Base-by-base conservation (phyloP, 2,797 vertebrate species). In the Arremon brunneinucha region DNA sequence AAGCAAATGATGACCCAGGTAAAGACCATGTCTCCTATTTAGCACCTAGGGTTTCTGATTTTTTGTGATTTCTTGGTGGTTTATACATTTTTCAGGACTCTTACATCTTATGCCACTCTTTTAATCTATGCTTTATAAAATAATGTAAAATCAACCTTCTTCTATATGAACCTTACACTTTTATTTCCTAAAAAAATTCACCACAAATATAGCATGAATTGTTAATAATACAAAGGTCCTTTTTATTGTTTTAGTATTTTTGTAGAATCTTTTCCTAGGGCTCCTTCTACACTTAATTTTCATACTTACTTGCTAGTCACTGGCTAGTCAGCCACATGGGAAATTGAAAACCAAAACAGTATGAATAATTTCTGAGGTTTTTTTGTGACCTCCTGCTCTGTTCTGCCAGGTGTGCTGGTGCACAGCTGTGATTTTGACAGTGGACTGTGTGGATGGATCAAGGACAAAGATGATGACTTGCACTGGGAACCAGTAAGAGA, bases 381-480 rank as follows among this genome's bases (percentile, higher is more conserved):
- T n/a, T 41, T 83, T n/a, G 35, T 52, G 8, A 56, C 49, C 43
- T 35, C 34, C 50, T 96, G 59, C 32, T 89, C 3, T 34, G 35
- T 75, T 84, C 28, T 95, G 63, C 84, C 30, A 99, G 99, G 98
- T 63, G 86, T 98, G 12, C 98, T 99, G 44, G 96, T 98, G 64
- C 98, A 99, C 96, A 99, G 98, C 97, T 99, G 99, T 89, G 98
- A 98, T 69, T 99, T 99, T 97, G 99, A 99, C 82, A 97, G 98
- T 3, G 99, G 99, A 15, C 98, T 99, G 24, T 99, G 99, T 22
- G 98, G 99, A 19, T 99, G 99, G 99, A 98, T 99, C 95, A 98
- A 98, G 84, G 98, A 98, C 94, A 98, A 97, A 97, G 98, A 99
- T 1, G 98, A 98, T 50, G 98, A 99, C 87, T 94, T 99, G 87